Base-by-base conservation (phyloP, 2,888 invertebrate genomes). In the Drosophila neoperkinsi region DNA sequence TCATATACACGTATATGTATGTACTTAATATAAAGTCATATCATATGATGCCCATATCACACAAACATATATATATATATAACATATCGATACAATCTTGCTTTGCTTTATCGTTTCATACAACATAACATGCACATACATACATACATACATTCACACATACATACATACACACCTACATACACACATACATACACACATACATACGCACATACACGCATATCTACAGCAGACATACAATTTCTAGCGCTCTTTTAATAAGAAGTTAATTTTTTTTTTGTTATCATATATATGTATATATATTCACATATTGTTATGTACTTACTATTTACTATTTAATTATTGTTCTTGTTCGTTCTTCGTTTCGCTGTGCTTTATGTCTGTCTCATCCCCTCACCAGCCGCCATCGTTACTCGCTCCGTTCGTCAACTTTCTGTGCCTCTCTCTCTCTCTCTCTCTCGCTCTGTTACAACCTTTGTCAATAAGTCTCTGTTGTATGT, bases 321-420 rank as follows among this genome's bases (percentile, higher is more conserved):
- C 38, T 36, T 41, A 56, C 30, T 64, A 36, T 67, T 72, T 57
- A 66, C 53, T 43, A 61, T 61, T 57, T 33, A 55, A 41, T 78
- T 55, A 57, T 21, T 16, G 57, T 57, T 57, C 38, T 30, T 65
- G 80, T 79, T 71, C 62, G 64, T 74, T 73, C 31, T 21, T 61
- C 31, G 60, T 65, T 61, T 13, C 75, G 74, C 69, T 34, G 74
- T 63, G 75, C 62, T 75, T 69, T 34, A 50, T 74, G 28, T 57
- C 51, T 69, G 25, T 25, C 58, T n/a, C 49, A 50, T 50, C 58
- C 28, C 52, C 58, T 56, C 58, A 62, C 59, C 67, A 55, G 79
- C 41, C 74, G 62, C 65, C 64, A 61, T 50, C 36, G 67, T 60
- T 57, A 49, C 28, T 66, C 50, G 51, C 60, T 67, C 43, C 50